Evolutionary conservation across 2,113 vertebrate genomes (phyloP), one percentile per base, ranked within the genome.

Genomic region (Mola mola): DNA sequence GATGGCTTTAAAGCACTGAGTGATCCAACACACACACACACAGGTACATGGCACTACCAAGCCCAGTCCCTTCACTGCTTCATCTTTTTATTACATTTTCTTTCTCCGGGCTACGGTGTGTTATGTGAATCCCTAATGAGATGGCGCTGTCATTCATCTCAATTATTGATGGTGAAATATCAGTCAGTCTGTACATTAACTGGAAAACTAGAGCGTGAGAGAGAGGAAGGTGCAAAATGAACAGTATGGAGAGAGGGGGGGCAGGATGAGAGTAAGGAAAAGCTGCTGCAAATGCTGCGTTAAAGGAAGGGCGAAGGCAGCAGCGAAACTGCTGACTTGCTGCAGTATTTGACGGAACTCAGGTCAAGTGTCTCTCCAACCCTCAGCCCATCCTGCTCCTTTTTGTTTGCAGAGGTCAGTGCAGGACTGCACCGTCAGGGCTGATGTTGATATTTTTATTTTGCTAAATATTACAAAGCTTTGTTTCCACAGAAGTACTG

Each of bases 91-190:
- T 74, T 56, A 66, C 13, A 6, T 64, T 72, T 44, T 70, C 70
- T 47, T 57, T 66, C 68, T 73, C 47, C 22, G 19, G 22, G 60
- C 69, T 67, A 20, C 38, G 53, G 28, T 47, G 42, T 80, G 61
- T 66, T 71, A 42, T 75, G 69, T 82, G 86, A 79, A 88, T 88
- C 70, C 63, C 43, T 83, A 66, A 87, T 58, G 67, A 75, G 78
- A 49, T 28, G 36, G 51, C 9, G 13, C 82, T 85, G 82, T 76
- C 82, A 77, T 84, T 87, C 78, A 81, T 75, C 75, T 89, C 66
- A 85, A 87, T 89, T 82, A 88, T 90, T 90, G 78, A 89, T 82
- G 52, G 16, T 15, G 50, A 72, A 72, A 66, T 81, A 82, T 84
- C 51, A 82, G 66, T 41, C 66, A 51, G 75, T 69, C 78, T 79